These are phyloP conservation scores for Corvus moneduloides DNA, from an alignment of 2,113 vertebrate species.

Conservation along the genomic window DNA sequence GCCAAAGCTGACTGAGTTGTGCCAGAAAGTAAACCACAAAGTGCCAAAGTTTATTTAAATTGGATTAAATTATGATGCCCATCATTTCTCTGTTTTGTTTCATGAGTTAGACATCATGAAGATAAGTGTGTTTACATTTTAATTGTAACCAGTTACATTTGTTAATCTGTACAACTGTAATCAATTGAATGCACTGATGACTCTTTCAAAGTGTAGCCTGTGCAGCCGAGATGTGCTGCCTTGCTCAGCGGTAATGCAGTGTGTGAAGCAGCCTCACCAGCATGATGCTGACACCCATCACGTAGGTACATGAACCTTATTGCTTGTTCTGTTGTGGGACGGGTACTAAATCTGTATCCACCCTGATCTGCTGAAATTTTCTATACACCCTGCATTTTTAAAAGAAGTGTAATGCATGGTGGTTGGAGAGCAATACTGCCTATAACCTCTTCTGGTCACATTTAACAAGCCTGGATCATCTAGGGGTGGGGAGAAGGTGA, in stretches of 20 bases:
- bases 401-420: neutral
- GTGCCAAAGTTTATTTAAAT: neutral
- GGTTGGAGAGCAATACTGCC: neutral
- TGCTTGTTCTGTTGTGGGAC: neutral
- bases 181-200: neutral
- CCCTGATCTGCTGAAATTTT: neutral
- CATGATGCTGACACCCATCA: neutral
- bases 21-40: neutral
- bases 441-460: neutral
- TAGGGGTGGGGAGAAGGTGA: neutral
- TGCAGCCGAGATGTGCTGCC: neutral
- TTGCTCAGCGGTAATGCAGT: accelerated
- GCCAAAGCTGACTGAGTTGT: neutral
- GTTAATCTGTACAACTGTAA: neutral
- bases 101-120: neutral
- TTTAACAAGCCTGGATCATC: neutral
- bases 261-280: neutral
- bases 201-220: neutral
- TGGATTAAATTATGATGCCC: neutral
- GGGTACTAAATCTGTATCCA: neutral
- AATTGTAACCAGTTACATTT: neutral
- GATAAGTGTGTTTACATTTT: neutral
- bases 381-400: accelerated
- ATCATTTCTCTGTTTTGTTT: neutral
- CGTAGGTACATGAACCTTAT: neutral